These are phyloP conservation scores for Centropristis striata DNA, from an alignment of 2,113 vertebrate genomes.

Conservation along the genomic window DNA sequence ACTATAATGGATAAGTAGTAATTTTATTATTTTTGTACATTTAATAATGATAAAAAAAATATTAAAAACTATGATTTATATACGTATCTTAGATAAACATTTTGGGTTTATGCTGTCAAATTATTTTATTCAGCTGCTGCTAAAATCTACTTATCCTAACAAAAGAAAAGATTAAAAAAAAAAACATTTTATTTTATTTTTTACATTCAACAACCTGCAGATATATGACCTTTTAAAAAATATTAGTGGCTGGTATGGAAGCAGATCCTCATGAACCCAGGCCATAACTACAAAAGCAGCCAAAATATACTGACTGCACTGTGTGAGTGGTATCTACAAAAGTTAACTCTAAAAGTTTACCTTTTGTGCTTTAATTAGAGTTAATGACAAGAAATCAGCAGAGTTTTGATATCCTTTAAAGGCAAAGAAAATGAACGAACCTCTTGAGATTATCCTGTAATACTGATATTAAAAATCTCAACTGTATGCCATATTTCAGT, in stretches of 20 bases:
- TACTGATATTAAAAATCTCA: conserved; percentile 10
- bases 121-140: background rate
- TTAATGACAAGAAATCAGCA: background rate
- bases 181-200: too few species aligned
- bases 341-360: background rate
- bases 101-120: background rate
- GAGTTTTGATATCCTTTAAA: background rate
- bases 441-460: background rate
- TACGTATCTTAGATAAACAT: too few species aligned
- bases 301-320: background rate
- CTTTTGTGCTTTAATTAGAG: background rate
- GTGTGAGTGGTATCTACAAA: background rate
- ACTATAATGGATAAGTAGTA: background rate
- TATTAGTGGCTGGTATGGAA: background rate
- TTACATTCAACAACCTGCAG: background rate
- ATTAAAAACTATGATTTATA: too few species aligned
- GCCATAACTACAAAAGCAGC: background rate
- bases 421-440: background rate
- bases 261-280: background rate
- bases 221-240: background rate
- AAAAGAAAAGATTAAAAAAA: conserved; percentile 6
- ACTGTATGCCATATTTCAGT: conserved; percentile 40
- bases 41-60: background rate
- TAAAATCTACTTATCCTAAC: background rate
- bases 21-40: background rate